A percentile compares a stretch with the other conserved stretches of the same genome.
Conservation (phyloP, 1,140 invertebrate genomes). For the Onthophagus taurus region DNA sequence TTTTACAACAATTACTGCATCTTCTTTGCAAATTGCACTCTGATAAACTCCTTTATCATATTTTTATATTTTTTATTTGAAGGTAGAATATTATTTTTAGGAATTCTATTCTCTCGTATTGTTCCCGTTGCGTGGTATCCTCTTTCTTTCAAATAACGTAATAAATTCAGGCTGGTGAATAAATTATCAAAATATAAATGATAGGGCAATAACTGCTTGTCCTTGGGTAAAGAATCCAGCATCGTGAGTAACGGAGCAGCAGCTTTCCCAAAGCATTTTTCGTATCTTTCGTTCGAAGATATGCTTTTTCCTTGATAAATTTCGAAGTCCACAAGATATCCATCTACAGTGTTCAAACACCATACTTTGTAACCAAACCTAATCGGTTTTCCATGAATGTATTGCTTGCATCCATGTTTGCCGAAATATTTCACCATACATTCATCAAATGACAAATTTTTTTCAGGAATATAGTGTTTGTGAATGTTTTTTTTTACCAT, state of each 20-base stretch:
- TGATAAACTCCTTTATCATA: neutral
- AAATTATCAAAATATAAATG: conserved; percentile 13
- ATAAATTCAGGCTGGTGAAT: conserved; percentile 7
- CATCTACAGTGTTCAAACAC: conserved; percentile 10
- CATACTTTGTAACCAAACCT: conserved; percentile 18
- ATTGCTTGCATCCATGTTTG: conserved; percentile 15
- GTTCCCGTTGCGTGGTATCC: conserved; percentile 6
- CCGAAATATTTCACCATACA: conserved; percentile 18
- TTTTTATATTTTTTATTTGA: conserved; percentile 7
- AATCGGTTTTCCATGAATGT: conserved; percentile 12
- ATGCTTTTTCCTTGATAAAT: conserved; percentile 8
- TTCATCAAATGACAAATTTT: conserved; percentile 15
- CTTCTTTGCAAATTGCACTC: neutral
- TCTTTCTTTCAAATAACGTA: conserved; percentile 8
- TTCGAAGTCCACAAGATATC: conserved; percentile 13
- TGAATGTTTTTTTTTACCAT: conserved; percentile 16
- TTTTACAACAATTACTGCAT: conserved; percentile 7
- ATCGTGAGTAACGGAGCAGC: conserved; percentile 21
- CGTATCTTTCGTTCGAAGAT: conserved; percentile 7
- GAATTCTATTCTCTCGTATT: conserved; percentile 13
- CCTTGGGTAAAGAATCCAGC: conserved; percentile 19
- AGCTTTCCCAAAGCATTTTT: conserved; percentile 24
- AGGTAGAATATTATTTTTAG: conserved; percentile 4
- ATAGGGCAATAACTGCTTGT: neutral
- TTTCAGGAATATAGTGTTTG: conserved; percentile 13